These are phyloP conservation scores for Silvanus unidentatus DNA, from an alignment of 2,888 invertebrate species.

Conservation along the genomic window DNA sequence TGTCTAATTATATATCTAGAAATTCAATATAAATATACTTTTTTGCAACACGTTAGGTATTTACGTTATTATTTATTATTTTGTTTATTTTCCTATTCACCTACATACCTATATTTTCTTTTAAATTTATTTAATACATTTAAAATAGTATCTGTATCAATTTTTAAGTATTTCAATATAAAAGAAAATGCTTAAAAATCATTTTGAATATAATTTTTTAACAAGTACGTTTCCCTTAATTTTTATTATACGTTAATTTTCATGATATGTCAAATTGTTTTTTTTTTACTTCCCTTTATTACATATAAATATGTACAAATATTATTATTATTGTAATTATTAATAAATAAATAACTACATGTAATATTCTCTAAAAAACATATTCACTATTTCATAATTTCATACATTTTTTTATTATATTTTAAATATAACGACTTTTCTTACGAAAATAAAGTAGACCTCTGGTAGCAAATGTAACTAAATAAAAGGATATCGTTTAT, in stretches of 20 bases:
- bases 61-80: slow-evolving; percentile 11
- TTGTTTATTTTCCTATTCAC: slow-evolving; percentile 1
- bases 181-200: slow-evolving; percentile 7
- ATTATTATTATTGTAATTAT: background rate
- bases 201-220: slow-evolving; percentile 6
- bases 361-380: background rate
- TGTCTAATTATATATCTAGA: slow-evolving; percentile 11
- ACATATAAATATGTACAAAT: slow-evolving; percentile 23
- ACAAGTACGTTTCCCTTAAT: slow-evolving; percentile 21
- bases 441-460: too few relatives aligned
- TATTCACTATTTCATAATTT: too few relatives aligned
- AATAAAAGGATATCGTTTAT: too few relatives aligned
- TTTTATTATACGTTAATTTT: slow-evolving; percentile 26
- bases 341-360: background rate
- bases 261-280: slow-evolving; percentile 43
- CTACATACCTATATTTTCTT: slow-evolving; percentile 10
- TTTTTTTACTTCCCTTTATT: slow-evolving; percentile 22
- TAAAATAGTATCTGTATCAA: slow-evolving; percentile 10
- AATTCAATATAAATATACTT: slow-evolving; percentile 20
- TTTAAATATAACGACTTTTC: too few relatives aligned
- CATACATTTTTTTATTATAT: too few relatives aligned
- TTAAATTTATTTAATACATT: slow-evolving; percentile 15
- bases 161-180: slow-evolving; percentile 3
- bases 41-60: slow-evolving; percentile 20
- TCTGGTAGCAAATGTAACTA: too few relatives aligned